phyloP scores from a whole-genome alignment of 1,140 invertebrate genomes.

The Eubasilissa regina region DNA sequence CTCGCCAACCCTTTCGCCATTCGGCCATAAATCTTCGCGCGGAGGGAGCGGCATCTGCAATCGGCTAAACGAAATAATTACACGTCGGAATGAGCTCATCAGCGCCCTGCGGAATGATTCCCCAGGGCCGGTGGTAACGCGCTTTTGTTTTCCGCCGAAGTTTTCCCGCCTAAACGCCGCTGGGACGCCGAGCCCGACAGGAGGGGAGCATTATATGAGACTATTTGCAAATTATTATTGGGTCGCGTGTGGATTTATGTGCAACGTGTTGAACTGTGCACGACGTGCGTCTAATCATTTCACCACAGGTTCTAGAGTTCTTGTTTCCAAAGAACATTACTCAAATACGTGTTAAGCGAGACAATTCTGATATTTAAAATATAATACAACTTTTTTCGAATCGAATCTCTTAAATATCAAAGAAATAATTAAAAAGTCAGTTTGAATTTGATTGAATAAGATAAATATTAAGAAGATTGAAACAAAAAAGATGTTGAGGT shows the following conservation, averaged over 20 bases:
- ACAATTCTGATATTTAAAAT: too few relatives aligned
- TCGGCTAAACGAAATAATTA: conserved; percentile 61
- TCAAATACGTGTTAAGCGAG: too few relatives aligned
- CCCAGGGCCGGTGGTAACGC: conserved; percentile 42
- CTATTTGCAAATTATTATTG: conserved; percentile 50
- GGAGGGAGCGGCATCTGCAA: conserved; percentile 57
- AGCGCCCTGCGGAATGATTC: conserved; percentile 56
- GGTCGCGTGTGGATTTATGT: conserved; percentile 43
- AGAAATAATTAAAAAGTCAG: too few relatives aligned
- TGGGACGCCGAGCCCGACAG: conserved; percentile 20
- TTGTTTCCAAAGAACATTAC: too few relatives aligned
- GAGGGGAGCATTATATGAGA: conserved; percentile 39
- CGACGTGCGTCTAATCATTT: conserved; percentile 35
- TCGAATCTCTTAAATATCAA: too few relatives aligned
- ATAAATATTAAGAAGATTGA: too few relatives aligned
- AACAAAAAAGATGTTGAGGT: too few relatives aligned
- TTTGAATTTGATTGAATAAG: too few relatives aligned
- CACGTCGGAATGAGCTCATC: conserved; percentile 61
- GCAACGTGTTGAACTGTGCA: conserved; percentile 43
- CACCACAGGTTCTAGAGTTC: too few relatives aligned
- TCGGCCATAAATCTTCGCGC: conserved; percentile 57
- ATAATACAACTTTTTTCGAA: too few relatives aligned
- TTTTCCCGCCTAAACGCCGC: conserved; percentile 46
- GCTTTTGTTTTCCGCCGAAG: conserved; percentile 39
- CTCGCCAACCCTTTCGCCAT: conserved; percentile 55